Percentiles rank a stretch among this genome's conserved stretches.
Conservation (phyloP, 2,113 vertebrate genomes). For the Cyanocitta stelleri region DNA sequence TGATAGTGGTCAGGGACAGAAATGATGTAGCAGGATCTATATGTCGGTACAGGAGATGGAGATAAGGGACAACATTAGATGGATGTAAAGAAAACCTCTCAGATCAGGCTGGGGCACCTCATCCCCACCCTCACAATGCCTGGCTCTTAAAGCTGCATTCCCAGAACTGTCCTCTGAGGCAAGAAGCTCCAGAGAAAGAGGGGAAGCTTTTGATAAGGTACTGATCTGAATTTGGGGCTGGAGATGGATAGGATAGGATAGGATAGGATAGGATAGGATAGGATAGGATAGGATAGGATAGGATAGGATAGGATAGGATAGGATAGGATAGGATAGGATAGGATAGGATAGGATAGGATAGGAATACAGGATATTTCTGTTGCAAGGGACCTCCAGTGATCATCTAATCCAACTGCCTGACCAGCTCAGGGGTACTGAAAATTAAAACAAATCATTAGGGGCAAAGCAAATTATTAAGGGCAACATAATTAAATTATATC, state of each 20-base stretch:
- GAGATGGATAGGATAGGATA: background rate
- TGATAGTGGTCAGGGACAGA: background rate
- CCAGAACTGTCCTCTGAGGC: background rate
- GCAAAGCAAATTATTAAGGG: background rate
- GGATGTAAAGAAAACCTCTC: background rate
- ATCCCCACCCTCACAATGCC: background rate
- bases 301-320: background rate
- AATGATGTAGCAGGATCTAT: background rate
- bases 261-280: background rate
- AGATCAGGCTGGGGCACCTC: background rate
- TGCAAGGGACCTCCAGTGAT: background rate
- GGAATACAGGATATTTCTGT: background rate
- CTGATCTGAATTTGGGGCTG: background rate
- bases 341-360: background rate
- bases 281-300: background rate
- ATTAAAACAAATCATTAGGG: background rate
- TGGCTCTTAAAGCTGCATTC: background rate
- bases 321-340: background rate
- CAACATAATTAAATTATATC: background rate
- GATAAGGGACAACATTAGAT: background rate
- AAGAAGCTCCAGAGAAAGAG: background rate
- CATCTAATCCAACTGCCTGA: background rate
- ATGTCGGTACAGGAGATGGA: background rate
- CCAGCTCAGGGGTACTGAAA: background rate
- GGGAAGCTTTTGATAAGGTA: background rate